Conservation (phyloP, 2,113 vertebrate species). For the Melierax canorus region DNA sequence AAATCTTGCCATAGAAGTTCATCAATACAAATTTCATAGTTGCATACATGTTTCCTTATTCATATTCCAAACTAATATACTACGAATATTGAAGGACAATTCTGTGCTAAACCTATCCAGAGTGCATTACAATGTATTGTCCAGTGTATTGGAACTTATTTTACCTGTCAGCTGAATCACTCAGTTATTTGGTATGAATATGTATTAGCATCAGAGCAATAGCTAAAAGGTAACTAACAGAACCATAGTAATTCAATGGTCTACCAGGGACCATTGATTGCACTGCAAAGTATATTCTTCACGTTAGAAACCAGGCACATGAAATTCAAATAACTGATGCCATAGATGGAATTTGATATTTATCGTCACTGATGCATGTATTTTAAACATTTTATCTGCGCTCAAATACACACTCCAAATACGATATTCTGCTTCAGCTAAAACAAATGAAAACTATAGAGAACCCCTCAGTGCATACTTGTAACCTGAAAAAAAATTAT, state of each 20-base stretch:
- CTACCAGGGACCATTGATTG: constrained; percentile 9
- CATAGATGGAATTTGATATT: background rate
- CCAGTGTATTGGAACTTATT: constrained; percentile 29
- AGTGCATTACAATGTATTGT: background rate
- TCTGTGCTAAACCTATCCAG: background rate
- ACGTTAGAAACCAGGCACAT: background rate
- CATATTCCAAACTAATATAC: background rate
- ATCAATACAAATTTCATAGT: background rate
- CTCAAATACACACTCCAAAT: background rate
- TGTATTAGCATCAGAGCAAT: background rate
- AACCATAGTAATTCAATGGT: background rate
- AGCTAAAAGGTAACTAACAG: constrained; percentile 39
- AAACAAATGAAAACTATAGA: background rate
- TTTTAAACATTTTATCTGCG: background rate
- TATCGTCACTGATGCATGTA: background rate
- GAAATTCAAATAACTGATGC: constrained; percentile 21
- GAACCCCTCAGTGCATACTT: background rate
- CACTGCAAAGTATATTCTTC: background rate
- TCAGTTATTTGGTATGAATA: background rate
- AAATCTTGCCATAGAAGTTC: background rate
- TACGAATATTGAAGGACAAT: background rate
- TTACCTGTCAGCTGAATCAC: constrained; percentile 16
- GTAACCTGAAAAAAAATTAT: background rate
- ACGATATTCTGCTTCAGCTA: background rate
- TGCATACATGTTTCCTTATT: background rate